A percentile compares a stretch with the other conserved stretches of the same genome.
These are phyloP conservation scores for Erebia epiphron DNA, from an alignment of 2,888 invertebrate species.

Conservation along the genomic window DNA sequence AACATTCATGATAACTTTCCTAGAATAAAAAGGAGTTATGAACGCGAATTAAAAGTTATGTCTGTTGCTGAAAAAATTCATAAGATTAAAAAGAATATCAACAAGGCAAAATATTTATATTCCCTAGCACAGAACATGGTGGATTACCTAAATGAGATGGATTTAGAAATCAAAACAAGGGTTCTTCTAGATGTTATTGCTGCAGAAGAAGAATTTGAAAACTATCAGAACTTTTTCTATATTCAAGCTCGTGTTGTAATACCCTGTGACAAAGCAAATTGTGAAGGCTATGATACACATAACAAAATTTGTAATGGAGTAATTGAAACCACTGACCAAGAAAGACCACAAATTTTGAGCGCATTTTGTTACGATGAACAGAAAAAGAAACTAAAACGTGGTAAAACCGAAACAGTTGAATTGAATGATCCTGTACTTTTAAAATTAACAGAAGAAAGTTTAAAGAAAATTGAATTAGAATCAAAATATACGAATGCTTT, in stretches of 20 bases:
- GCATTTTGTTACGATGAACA: slow-evolving; percentile 74
- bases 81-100: slow-evolving; percentile 57
- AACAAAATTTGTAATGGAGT: slow-evolving; percentile 81
- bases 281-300: slow-evolving; percentile 56
- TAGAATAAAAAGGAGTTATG: slow-evolving; percentile 61
- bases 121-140: slow-evolving; percentile 58
- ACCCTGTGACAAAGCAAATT: slow-evolving; percentile 58
- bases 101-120: slow-evolving; percentile 59
- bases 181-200: slow-evolving; percentile 56
- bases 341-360: slow-evolving; percentile 71
- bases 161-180: slow-evolving; percentile 57
- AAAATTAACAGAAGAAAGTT: slow-evolving; percentile 50
- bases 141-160: slow-evolving; percentile 64
- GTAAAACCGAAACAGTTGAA: slow-evolving; percentile 48
- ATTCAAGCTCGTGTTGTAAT: slow-evolving; percentile 58
- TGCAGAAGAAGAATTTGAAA: slow-evolving; percentile 65
- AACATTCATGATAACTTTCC: slow-evolving; percentile 41
- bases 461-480: slow-evolving; percentile 62
- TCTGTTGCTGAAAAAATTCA: slow-evolving; percentile 56
- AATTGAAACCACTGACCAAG: slow-evolving; percentile 66
- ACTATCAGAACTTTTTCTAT: slow-evolving; percentile 58
- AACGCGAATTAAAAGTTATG: slow-evolving; percentile 57
- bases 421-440: slow-evolving; percentile 57
- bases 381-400: slow-evolving; percentile 43
- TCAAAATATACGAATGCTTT: slow-evolving; percentile 52